Conservation (phyloP, 2,888 invertebrate genomes). For the Junonia oenone region DNA sequence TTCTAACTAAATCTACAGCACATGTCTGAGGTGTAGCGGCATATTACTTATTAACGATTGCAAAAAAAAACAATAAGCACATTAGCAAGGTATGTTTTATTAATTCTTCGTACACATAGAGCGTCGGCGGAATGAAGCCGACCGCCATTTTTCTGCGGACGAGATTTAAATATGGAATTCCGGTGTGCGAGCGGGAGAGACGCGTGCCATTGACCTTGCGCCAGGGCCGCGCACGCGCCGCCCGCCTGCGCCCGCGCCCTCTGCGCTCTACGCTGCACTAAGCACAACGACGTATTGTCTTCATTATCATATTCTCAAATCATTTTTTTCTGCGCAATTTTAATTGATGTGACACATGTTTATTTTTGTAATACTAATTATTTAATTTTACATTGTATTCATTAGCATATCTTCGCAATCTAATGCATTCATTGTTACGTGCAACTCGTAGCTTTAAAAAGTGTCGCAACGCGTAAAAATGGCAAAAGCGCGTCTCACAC, state of each 20-base stretch:
- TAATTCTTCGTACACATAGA: constrained; percentile 72
- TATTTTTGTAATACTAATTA: too few species aligned
- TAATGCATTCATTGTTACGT: not conserved
- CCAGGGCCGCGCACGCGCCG: constrained; percentile 71
- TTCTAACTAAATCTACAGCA: not conserved
- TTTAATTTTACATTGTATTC: too few species aligned
- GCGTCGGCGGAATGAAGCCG: constrained; percentile 65
- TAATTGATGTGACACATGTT: not conserved
- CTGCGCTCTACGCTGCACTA: constrained; percentile 26
- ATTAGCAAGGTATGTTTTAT: constrained; percentile 72
- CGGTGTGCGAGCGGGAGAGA: constrained; percentile 78
- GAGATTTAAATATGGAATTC: constrained; percentile 80
- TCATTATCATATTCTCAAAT: constrained; percentile 15
- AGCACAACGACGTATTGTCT: constrained; percentile 20
- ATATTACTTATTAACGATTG: constrained; percentile 60
- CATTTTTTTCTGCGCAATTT: constrained; percentile 7
- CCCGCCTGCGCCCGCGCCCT: constrained; percentile 40
- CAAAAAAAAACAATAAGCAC: constrained; percentile 63
- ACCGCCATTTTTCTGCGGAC: constrained; percentile 79
- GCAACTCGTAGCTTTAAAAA: too few species aligned
- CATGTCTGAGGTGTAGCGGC: constrained; percentile 27
- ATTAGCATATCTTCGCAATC: not conserved
- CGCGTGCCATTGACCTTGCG: constrained; percentile 79
- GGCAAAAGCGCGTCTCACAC: not conserved
- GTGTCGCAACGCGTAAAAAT: too few species aligned